Conservation (phyloP, 2,113 vertebrate genomes). For the Gobius niger region DNA sequence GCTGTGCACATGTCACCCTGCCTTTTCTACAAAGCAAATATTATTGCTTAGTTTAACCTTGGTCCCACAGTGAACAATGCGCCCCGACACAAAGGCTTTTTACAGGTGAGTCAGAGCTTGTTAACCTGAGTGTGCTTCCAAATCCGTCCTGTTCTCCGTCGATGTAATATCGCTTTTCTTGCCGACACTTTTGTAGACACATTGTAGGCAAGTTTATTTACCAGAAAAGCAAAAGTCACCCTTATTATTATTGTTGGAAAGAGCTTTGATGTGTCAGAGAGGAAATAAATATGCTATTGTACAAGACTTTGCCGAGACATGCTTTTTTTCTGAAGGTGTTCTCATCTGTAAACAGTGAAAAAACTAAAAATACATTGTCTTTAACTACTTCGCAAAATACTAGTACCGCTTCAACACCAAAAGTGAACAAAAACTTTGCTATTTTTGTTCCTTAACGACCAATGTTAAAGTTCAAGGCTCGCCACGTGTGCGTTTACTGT, state of each 20-base stretch:
- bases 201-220: neutral
- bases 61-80: neutral
- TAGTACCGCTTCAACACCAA: neutral
- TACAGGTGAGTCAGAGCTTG: neutral
- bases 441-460: neutral
- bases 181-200: neutral
- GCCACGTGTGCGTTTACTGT: neutral
- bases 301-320: too few relatives aligned
- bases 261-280: too few relatives aligned
- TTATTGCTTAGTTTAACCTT: neutral
- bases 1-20: neutral
- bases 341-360: too few relatives aligned
- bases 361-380: too few relatives aligned
- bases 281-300: too few relatives aligned
- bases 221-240: neutral
- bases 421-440: neutral
- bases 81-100: neutral
- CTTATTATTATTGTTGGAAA: too few relatives aligned
- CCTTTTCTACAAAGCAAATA: neutral
- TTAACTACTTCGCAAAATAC: too few relatives aligned
- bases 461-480: neutral
- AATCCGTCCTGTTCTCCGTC: neutral
- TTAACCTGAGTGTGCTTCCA: neutral
- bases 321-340: too few relatives aligned
- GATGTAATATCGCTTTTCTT: neutral